These are phyloP conservation scores for Ceyx melanurus DNA, from an alignment of 2,113 vertebrate species.

Conservation along the genomic window DNA sequence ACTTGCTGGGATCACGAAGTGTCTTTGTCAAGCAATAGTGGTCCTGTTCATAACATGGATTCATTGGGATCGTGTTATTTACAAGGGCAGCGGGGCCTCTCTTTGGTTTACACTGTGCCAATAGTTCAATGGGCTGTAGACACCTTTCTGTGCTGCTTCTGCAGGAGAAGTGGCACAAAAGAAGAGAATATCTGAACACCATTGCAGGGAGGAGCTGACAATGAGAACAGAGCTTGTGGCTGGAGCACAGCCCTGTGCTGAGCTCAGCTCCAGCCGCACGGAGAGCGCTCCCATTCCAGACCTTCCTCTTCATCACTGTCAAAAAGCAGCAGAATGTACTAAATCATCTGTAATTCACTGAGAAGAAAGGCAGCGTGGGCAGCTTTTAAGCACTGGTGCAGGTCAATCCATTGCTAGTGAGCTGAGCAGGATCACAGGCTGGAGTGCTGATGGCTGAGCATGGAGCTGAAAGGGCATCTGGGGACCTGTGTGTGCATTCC, in stretches of 20 bases:
- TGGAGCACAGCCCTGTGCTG: not conserved
- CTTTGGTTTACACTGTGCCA: not conserved
- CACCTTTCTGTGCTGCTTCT: not conserved
- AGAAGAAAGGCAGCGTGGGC: not conserved
- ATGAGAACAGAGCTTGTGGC: not conserved
- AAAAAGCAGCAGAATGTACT: not conserved
- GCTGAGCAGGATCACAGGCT: not conserved
- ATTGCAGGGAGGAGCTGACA: not conserved
- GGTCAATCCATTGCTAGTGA: not conserved
- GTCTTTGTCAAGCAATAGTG: not conserved
- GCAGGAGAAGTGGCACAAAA: not conserved
- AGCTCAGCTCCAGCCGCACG: not conserved
- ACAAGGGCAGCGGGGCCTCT: not conserved
- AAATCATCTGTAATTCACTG: not conserved
- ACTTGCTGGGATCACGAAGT: not conserved
- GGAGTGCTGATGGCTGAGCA: not conserved
- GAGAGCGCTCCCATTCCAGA: rapidly evolving
- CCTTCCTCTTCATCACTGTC: not conserved
- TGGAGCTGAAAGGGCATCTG: not conserved
- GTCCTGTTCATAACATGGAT: not conserved
- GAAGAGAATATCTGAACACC: not conserved
- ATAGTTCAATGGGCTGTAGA: not conserved
- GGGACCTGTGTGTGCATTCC: rapidly evolving
- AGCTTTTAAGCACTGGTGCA: not conserved
- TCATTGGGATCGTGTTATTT: not conserved